Evolutionary conservation across 2,888 invertebrate genomes (phyloP), one percentile per base, ranked within the genome.

Genomic region (Clepsis dumicolana): DNA sequence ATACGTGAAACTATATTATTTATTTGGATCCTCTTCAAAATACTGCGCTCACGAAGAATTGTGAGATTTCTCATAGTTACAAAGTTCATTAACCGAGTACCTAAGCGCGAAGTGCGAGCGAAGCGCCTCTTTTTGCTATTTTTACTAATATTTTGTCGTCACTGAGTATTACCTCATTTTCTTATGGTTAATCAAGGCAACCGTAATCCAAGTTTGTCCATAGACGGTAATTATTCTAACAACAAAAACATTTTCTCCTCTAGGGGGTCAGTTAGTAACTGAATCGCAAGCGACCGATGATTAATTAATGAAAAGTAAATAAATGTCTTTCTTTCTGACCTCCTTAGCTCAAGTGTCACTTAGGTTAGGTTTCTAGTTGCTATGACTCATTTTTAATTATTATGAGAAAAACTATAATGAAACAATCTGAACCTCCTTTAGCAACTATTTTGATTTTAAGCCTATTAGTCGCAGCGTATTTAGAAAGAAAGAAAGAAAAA

Each of bases 221-320:
- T 8, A 10, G 44, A 21, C 10, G 10, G 21, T 21, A 48, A 48
- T 48, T 21, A 21, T 48, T 48, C 18, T 48, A 8, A 48, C 8
- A 48, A 48, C 21, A 48, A 21, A 48, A 21, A 48, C 44, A 48
- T 10, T 48, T 48, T 21, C 21, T 8, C 21, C 5, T 1, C 44
- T 50, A 18, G 50, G 7, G 48, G 48, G 35, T 57, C 64, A 57
- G 48, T 57, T 59, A 38, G 65, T n/a, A 64, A 64, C 64, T 4
- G 18, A 35, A 57, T 48, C 56, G 24, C 25, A n/a, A 14, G 24
- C 25, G 21, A 14, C 16, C n/a, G n/a, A 35, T 50, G 38, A 50
- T 50, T 65, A 50, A 59, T 25, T 27, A 27, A 52, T 56, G n/a
- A 59, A 50, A 59, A 38, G 57, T 50, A 64, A 50, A 64, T 56